These are phyloP conservation scores for Holothuria leucospilota DNA, from an alignment of 53 echinoderm and acorn worm genomes.

Conservation along the genomic window DNA sequence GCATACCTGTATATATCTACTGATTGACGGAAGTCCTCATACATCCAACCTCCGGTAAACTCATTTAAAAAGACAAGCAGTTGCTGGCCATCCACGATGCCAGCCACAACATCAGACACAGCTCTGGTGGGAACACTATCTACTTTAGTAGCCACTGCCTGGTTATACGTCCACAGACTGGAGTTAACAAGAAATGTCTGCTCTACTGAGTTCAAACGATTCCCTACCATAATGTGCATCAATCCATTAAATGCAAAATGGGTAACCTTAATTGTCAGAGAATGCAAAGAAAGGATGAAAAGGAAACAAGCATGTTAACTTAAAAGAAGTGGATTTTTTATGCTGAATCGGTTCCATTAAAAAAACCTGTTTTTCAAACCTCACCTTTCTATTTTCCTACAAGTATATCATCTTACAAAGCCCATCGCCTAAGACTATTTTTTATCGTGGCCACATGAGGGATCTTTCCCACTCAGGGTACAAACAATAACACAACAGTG, in stretches of 20 bases:
- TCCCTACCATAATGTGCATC: constrained; percentile 79
- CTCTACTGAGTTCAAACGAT: constrained; percentile 58
- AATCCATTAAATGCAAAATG: constrained; percentile 71
- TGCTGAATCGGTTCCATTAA: no score
- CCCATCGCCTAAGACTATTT: no score
- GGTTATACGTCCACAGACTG: constrained; percentile 1
- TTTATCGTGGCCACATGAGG: no score
- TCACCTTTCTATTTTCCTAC: no score
- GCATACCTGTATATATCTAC: constrained; percentile 79
- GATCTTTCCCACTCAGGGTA: no score
- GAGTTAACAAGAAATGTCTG: constrained; percentile 52
- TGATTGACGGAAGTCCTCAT: constrained; percentile 68
- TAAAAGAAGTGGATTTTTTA: no score
- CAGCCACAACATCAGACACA: constrained; percentile 60
- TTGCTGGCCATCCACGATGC: constrained; percentile 51
- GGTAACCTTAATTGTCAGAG: constrained; percentile 43
- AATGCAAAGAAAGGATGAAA: no score
- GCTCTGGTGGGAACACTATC: constrained; percentile 60
- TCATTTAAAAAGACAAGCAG: constrained; percentile 79
- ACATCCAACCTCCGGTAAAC: constrained; percentile 67
- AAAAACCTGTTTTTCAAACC: no score
- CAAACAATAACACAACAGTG: no score
- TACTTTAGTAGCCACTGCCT: neutral
- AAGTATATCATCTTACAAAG: no score
- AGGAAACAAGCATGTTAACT: no score